Percentiles rank a stretch among this genome's conserved stretches.
Evolutionary conservation across 2,113 vertebrate genomes (phyloP).

Genomic region (Ifrita kowaldi): DNA sequence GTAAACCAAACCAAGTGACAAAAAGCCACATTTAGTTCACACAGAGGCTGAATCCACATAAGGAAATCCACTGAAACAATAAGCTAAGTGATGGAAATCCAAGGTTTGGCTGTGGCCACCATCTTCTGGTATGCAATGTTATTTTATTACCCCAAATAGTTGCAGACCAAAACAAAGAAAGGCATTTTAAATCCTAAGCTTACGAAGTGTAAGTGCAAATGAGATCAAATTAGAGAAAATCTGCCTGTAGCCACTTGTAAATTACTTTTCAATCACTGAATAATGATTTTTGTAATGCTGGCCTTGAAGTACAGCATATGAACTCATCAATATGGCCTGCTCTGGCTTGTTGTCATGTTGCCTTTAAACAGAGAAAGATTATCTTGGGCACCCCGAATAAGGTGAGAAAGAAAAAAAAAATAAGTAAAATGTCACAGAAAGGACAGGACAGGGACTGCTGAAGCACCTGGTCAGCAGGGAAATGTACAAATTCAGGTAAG

Average conservation of each 20-base stretch:
- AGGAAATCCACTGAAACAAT: background rate
- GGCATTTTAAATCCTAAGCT: background rate
- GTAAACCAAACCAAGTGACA: background rate
- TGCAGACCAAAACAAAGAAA: background rate
- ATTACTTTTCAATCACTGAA: background rate
- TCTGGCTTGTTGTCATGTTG: background rate
- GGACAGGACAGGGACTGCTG: background rate
- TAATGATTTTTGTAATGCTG: background rate
- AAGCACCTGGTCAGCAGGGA: background rate
- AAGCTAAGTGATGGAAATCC: background rate
- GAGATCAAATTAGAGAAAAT: background rate
- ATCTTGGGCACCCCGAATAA: background rate
- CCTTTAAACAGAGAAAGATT: background rate
- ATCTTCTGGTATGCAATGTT: background rate
- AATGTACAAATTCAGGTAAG: background rate
- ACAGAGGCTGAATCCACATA: background rate
- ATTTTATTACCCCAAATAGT: background rate
- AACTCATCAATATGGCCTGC: background rate
- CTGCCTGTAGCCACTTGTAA: background rate
- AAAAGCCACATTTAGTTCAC: background rate
- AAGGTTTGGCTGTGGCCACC: background rate
- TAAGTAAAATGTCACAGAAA: background rate
- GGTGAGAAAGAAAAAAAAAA: background rate
- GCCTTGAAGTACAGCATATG: background rate
- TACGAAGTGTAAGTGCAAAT: background rate